Evolutionary conservation across 2,113 vertebrate species (phyloP).

Genomic region (Balaeniceps rex): DNA sequence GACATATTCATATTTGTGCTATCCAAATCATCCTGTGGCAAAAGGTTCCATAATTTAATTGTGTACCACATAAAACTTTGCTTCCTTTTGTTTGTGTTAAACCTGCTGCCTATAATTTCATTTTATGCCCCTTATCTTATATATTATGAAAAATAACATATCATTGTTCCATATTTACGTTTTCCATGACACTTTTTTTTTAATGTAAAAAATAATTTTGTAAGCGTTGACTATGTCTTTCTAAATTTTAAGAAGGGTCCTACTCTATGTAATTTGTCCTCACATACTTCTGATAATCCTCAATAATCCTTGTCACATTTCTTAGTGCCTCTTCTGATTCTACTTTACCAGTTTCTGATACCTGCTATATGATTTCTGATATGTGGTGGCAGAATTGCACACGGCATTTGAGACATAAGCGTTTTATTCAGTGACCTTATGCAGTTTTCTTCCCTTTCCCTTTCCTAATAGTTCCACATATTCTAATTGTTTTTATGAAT

Average conservation of each 20-base stretch:
- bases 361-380: background rate
- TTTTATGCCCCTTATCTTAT: background rate
- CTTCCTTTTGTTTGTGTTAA: background rate
- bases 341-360: background rate
- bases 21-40: background rate
- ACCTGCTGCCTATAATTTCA: background rate
- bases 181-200: background rate
- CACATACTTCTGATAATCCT: background rate
- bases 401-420: background rate
- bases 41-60: background rate
- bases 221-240: background rate
- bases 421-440: background rate
- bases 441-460: background rate
- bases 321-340: background rate
- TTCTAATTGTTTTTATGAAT: background rate
- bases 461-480: background rate
- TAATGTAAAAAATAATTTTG: background rate
- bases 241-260: background rate
- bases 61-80: background rate
- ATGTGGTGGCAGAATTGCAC: background rate
- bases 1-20: background rate
- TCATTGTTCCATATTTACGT: background rate
- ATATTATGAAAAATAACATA: background rate
- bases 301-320: background rate
- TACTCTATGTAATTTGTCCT: background rate